These are phyloP conservation scores for Cheilosia pagana DNA, from an alignment of 2,888 invertebrate species.

Conservation along the genomic window DNA sequence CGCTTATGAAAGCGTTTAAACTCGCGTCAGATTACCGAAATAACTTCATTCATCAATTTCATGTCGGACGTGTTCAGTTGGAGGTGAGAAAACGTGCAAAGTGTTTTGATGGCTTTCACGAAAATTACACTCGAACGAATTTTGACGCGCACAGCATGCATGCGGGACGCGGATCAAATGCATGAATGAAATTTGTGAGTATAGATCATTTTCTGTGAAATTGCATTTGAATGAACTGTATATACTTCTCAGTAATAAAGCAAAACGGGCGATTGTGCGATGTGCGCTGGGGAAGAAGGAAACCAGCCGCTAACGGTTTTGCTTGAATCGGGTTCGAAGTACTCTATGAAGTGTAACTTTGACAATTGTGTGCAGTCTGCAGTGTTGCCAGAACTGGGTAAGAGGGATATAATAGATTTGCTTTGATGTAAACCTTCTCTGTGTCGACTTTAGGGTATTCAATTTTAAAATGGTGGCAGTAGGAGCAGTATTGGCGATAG, in stretches of 20 bases:
- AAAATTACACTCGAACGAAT: conserved; percentile 27
- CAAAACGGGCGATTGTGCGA: not conserved
- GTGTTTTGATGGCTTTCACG: conserved; percentile 66
- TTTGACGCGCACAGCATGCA: conserved; percentile 1
- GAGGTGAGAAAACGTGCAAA: conserved; percentile 64
- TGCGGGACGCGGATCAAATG: not conserved
- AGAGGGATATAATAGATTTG: too few species aligned
- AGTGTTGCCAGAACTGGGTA: not conserved
- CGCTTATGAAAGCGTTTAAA: conserved; percentile 49
- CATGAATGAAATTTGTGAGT: conserved; percentile 12
- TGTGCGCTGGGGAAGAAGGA: not conserved
- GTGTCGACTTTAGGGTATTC: too few species aligned
- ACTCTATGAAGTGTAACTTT: not conserved
- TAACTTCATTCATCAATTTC: conserved; percentile 73
- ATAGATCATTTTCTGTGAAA: not conserved
- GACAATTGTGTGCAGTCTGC: not conserved
- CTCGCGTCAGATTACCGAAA: conserved; percentile 66
- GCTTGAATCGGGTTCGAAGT: not conserved
- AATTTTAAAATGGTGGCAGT: too few species aligned
- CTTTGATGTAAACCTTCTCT: too few species aligned
- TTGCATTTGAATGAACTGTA: not conserved
- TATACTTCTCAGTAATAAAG: too few species aligned
- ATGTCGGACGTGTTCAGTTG: conserved; percentile 65
- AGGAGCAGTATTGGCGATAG: too few species aligned
- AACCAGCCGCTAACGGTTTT: not conserved